A percentile compares a stretch with the other conserved stretches of the same genome.
These are phyloP conservation scores for Caenorhabditis sp. DNA, from an alignment of 2,888 invertebrate genomes.

Conservation along the genomic window DNA sequence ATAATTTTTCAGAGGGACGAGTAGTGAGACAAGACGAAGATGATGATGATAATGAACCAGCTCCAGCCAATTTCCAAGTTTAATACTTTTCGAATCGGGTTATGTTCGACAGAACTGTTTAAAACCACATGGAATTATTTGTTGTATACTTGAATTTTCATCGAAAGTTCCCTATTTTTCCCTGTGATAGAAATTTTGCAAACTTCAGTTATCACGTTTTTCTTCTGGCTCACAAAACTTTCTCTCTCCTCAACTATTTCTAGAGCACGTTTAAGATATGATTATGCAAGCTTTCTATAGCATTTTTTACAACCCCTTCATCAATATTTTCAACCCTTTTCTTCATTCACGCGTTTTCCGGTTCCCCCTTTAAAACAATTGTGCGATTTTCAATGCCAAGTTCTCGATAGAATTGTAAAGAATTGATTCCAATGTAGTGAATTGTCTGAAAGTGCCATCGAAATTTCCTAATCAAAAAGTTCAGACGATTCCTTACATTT, in stretches of 20 bases:
- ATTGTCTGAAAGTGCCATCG: background rate
- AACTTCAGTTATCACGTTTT: constrained; percentile 46
- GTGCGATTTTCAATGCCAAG: constrained; percentile 42
- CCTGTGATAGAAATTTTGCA: constrained; percentile 41
- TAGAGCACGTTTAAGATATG: constrained; percentile 13
- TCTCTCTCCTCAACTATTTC: background rate
- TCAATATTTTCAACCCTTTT: background rate
- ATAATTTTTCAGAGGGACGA: constrained; percentile 27
- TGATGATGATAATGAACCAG: constrained; percentile 53
- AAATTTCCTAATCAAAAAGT: background rate
- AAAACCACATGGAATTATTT: constrained; percentile 2
- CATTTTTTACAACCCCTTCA: constrained; percentile 15
- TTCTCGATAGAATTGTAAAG: constrained; percentile 36
- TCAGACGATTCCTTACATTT: constrained; percentile 7
- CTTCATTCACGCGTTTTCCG: constrained; percentile 25
- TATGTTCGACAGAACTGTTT: constrained; percentile 26
- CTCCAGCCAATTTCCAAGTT: constrained; percentile 53
- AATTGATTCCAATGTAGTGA: constrained; percentile 14
- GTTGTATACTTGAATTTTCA: constrained; percentile 12
- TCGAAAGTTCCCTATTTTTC: constrained; percentile 5
- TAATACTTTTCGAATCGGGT: constrained; percentile 19
- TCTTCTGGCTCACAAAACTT: constrained; percentile 11
- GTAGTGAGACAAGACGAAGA: constrained; percentile 33
- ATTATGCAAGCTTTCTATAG: constrained; percentile 24
- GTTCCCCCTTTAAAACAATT: constrained; percentile 17